Conservation (phyloP, 2,797 vertebrate genomes). For the Pangasius krempfi region DNA sequence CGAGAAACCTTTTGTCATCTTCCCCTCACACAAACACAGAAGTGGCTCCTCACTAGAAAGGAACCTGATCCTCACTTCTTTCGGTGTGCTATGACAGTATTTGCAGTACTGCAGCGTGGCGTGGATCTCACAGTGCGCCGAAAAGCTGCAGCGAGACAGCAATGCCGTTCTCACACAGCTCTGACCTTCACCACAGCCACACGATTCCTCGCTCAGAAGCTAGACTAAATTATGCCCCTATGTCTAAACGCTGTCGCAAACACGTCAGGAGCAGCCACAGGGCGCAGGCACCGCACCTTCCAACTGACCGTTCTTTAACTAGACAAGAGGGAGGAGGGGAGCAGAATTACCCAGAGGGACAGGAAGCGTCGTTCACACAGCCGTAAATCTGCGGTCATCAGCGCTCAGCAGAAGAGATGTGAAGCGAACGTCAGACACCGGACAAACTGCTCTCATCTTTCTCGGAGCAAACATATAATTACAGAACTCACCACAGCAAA, state of each 20-base stretch:
- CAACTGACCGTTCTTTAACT: conserved; percentile 33
- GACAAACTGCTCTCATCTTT: conserved; percentile 9
- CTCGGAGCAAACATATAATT: conserved; percentile 19
- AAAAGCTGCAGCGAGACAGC: conserved; percentile 36
- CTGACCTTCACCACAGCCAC: conserved; percentile 50
- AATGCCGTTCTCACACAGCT: conserved; percentile 23
- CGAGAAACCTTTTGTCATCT: background rate
- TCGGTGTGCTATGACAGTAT: background rate
- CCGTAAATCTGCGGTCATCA: conserved; percentile 25
- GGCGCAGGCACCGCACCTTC: conserved; percentile 3
- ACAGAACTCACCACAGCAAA: background rate
- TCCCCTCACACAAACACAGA: background rate
- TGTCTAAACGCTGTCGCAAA: background rate
- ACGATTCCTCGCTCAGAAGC: conserved; percentile 13
- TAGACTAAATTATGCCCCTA: conserved; percentile 14
- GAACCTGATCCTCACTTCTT: conserved; percentile 2
- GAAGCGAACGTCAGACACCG: background rate
- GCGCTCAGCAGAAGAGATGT: background rate
- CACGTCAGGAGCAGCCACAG: background rate
- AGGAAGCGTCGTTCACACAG: conserved; percentile 31
- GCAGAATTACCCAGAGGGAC: conserved; percentile 1
- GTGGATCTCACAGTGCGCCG: background rate
- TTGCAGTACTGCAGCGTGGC: conserved; percentile 16
- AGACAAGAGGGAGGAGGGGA: background rate
- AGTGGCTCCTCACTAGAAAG: background rate